Conservation (phyloP, 2,113 vertebrate genomes). For the Synchiropus splendidus region DNA sequence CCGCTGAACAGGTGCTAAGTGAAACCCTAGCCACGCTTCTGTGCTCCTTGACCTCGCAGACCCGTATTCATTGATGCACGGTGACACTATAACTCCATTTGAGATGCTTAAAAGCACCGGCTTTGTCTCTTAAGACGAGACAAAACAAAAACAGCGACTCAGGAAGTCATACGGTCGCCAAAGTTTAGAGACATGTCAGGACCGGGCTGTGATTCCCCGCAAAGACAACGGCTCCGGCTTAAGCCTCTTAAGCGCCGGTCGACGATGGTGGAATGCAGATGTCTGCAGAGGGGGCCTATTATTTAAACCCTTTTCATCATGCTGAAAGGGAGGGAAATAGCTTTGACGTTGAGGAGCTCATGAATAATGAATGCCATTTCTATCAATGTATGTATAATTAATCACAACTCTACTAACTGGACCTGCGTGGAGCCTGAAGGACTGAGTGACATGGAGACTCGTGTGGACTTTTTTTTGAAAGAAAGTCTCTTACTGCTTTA, state of each 20-base stretch:
- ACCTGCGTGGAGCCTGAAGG: conserved; percentile 56
- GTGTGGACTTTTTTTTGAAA: conserved; percentile 32
- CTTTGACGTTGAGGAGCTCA: conserved; percentile 61
- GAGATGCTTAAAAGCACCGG: conserved; percentile 36
- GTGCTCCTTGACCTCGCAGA: conserved; percentile 12
- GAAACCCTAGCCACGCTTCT: conserved; percentile 21
- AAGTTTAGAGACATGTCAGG: conserved; percentile 28
- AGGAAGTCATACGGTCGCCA: conserved; percentile 31
- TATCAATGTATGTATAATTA: conserved; percentile 77
- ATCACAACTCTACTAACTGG: conserved; percentile 63
- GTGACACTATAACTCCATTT: no score
- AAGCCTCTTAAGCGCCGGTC: conserved; percentile 53
- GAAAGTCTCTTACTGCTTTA: background rate
- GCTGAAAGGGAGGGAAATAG: conserved; percentile 59
- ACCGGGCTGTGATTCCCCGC: conserved; percentile 26
- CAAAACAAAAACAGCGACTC: conserved; percentile 33
- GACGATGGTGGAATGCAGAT: conserved; percentile 60
- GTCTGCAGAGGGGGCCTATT: conserved; percentile 56
- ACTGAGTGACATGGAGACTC: conserved; percentile 55
- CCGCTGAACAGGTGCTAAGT: conserved; percentile 43
- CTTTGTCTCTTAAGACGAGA: conserved; percentile 33
- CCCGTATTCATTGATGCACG: no score
- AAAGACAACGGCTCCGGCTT: conserved; percentile 51
- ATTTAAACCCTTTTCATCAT: conserved; percentile 71
- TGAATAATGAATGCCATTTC: conserved; percentile 69